Evolutionary conservation across 2,888 invertebrate genomes (phyloP).

Genomic region (Lymantria dispar): DNA sequence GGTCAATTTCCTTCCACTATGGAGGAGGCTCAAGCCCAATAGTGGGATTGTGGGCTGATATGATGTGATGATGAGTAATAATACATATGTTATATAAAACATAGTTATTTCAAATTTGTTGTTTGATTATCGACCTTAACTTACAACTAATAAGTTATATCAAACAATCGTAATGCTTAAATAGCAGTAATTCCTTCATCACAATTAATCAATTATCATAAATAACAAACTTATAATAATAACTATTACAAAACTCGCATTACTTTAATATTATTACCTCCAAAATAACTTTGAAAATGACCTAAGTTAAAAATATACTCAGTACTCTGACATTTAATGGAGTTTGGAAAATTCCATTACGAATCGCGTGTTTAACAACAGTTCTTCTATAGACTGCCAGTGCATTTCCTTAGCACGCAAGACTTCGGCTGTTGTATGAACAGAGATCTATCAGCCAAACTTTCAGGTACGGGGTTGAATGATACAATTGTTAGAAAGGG

Average conservation of each 20-base stretch:
- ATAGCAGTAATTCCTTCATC: no score
- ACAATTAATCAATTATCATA: neutral
- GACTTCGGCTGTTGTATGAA: conserved; percentile 6
- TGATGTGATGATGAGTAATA: no score
- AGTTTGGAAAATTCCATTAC: conserved; percentile 42
- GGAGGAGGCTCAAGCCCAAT: no score
- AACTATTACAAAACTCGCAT: conserved; percentile 7
- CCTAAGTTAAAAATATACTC: conserved; percentile 26
- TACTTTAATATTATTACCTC: conserved; percentile 8
- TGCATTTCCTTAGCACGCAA: conserved; percentile 45
- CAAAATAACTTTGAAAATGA: conserved; percentile 5
- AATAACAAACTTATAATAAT: neutral
- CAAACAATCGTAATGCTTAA: neutral
- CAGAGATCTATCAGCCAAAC: conserved; percentile 16
- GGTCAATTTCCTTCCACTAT: no score
- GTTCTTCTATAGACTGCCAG: conserved; percentile 27
- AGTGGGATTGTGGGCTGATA: no score
- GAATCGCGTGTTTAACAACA: conserved; percentile 39
- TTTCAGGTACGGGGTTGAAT: neutral
- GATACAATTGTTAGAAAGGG: neutral
- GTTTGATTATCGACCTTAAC: no score
- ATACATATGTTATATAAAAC: no score
- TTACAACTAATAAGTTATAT: no score
- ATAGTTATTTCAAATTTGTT: no score
- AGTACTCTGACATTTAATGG: conserved; percentile 23